Evolutionary conservation across 1,140 invertebrate genomes (phyloP).

Genomic region (Apolygus lucorum): DNA sequence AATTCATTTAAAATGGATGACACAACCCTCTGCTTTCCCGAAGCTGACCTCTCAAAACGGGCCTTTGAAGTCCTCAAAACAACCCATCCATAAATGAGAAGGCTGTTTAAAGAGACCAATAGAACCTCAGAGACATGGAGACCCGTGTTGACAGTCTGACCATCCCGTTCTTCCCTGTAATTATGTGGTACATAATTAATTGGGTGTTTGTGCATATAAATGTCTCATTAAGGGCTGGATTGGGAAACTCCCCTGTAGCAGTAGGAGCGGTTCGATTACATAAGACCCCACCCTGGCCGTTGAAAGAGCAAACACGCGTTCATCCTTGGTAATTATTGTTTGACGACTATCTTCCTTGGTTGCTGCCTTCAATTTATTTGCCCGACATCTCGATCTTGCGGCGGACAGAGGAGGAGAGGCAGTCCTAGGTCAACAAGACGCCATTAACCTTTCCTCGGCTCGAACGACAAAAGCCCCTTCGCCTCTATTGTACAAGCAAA

Average conservation of each 20-base stretch:
- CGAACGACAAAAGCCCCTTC: neutral
- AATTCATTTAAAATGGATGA: too few species aligned
- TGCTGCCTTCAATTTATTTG: neutral
- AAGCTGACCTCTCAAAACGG: too few species aligned
- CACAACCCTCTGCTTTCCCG: too few species aligned
- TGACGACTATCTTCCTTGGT: too few species aligned
- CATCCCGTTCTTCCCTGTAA: slow-evolving; percentile 12
- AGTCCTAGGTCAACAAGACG: neutral
- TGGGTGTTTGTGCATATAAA: slow-evolving; percentile 22
- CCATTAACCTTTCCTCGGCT: neutral
- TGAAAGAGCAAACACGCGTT: slow-evolving; percentile 1
- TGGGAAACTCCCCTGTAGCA: neutral
- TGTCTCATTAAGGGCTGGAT: slow-evolving; percentile 13
- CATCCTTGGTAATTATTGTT: slow-evolving; percentile 9
- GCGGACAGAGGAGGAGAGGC: too few species aligned
- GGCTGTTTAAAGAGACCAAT: neutral
- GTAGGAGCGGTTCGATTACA: neutral
- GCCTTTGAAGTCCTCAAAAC: neutral
- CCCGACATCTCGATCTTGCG: neutral
- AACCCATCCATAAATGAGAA: neutral
- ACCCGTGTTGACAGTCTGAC: slow-evolving; percentile 3
- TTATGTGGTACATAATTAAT: slow-evolving; percentile 22
- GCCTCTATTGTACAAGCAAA: neutral
- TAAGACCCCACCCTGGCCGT: neutral
- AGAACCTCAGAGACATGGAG: neutral